Percentiles rank a stretch among this genome's conserved stretches.
phyloP scores from a whole-genome alignment of 2,888 invertebrate genomes.

The Cryptocephalus moraei region DNA sequence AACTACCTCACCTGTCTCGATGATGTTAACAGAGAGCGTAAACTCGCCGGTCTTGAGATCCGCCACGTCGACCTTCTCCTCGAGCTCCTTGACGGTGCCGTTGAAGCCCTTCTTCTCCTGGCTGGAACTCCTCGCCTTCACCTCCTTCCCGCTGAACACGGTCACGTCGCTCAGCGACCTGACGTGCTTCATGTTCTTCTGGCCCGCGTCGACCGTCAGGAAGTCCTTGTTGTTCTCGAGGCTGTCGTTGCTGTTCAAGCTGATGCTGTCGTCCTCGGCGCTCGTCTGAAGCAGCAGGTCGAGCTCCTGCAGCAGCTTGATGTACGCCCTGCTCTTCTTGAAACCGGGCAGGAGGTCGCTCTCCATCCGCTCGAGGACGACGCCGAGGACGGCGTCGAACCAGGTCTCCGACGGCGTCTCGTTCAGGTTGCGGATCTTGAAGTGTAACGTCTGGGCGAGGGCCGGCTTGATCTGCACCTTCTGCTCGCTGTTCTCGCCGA shows the following conservation, averaged over 20 bases:
- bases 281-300: constrained; percentile 52
- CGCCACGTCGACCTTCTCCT: constrained; percentile 17
- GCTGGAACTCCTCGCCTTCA: constrained; percentile 9
- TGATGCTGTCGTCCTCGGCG: constrained; percentile 48
- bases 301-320: constrained; percentile 61
- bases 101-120: constrained; percentile 7
- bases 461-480: constrained; percentile 52
- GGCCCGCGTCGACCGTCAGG: constrained; percentile 17
- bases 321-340: constrained; percentile 54
- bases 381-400: constrained; percentile 76
- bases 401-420: constrained; percentile 58
- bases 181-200: constrained; percentile 31
- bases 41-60: constrained; percentile 31
- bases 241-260: constrained; percentile 45
- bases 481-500: constrained; percentile 59
- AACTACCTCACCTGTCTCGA: constrained; percentile 55
- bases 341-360: constrained; percentile 56
- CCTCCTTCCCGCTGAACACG: constrained; percentile 11
- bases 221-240: constrained; percentile 31
- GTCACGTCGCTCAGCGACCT: constrained; percentile 37
- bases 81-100: constrained; percentile 9
- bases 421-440: constrained; percentile 46
- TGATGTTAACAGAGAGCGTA: constrained; percentile 48
- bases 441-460: constrained; percentile 48
- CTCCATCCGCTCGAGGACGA: constrained; percentile 52